A percentile compares a stretch with the other conserved stretches of the same genome.
phyloP scores from a whole-genome alignment of 2,888 invertebrate genomes.

The Eudemis profundana region DNA sequence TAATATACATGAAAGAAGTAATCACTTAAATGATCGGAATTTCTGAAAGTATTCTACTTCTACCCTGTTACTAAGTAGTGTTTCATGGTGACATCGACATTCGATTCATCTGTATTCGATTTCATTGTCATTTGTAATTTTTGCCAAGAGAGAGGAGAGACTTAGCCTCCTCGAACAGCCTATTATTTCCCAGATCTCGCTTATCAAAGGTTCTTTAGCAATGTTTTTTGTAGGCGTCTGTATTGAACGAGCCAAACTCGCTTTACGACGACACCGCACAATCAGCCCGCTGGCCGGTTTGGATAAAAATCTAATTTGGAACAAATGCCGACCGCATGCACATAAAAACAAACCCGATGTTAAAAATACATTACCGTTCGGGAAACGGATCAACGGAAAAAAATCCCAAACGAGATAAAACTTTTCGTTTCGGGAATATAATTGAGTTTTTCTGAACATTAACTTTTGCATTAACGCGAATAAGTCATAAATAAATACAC shows the following conservation, averaged over 20 bases:
- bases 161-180: background rate
- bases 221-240: background rate
- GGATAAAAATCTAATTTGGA: slow-evolving; percentile 25
- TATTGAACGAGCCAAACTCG: background rate
- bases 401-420: slow-evolving; percentile 37
- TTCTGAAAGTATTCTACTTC: no score
- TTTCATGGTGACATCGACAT: no score
- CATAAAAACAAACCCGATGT: slow-evolving; percentile 29
- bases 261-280: slow-evolving; percentile 4
- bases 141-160: background rate
- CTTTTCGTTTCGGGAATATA: slow-evolving; percentile 36
- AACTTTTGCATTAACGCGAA: slow-evolving; percentile 42
- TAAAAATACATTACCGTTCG: slow-evolving; percentile 37
- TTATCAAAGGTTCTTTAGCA: slow-evolving; percentile 4
- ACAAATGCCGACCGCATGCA: slow-evolving; percentile 17
- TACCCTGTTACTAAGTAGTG: no score
- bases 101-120: background rate
- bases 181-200: background rate
- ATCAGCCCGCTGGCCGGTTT: background rate
- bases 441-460: slow-evolving; percentile 44
- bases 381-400: slow-evolving; percentile 31
- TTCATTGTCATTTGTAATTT: background rate
- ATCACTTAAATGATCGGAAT: no score
- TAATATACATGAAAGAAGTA: background rate
- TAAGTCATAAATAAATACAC: slow-evolving; percentile 43